Percentiles rank a stretch among this genome's conserved stretches.
phyloP scores from a whole-genome alignment of 2,797 vertebrate species.

The Psittacula echo region DNA sequence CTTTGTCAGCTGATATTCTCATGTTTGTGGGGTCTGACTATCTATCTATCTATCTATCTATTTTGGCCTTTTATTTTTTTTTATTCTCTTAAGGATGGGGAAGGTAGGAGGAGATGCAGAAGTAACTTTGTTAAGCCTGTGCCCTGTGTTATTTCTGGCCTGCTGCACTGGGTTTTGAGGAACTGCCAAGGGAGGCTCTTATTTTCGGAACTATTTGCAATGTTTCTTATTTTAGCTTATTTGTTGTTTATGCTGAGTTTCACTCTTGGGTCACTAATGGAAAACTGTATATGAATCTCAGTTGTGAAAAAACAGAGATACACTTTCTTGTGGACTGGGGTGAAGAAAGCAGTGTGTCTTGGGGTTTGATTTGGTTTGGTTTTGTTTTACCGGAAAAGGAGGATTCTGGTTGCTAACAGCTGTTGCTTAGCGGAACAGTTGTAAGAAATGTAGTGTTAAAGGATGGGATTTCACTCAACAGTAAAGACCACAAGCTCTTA shows the following conservation, averaged over 20 bases:
- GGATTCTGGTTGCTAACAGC: neutral
- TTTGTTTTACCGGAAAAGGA: neutral
- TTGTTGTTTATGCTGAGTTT: neutral
- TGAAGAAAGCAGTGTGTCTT: neutral
- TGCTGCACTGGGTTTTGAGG: neutral
- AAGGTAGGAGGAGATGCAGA: neutral
- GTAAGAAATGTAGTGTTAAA: neutral
- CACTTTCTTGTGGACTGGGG: neutral
- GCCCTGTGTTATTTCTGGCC: neutral
- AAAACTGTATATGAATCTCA: neutral
- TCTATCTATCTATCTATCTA: neutral
- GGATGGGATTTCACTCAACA: neutral
- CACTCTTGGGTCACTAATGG: neutral
- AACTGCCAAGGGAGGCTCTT: neutral
- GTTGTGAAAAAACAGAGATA: neutral
- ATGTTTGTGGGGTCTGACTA: too few relatives aligned
- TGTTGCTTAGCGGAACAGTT: neutral
- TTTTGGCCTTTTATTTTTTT: neutral
- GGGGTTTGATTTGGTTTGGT: fast-evolving
- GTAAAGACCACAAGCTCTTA: neutral
- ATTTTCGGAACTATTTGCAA: neutral
- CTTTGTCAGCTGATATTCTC: neutral
- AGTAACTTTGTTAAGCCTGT: neutral
- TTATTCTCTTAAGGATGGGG: neutral
- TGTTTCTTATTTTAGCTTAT: neutral